These are phyloP conservation scores for Calidris pugnax DNA, from an alignment of 2,113 vertebrate species.

Conservation along the genomic window DNA sequence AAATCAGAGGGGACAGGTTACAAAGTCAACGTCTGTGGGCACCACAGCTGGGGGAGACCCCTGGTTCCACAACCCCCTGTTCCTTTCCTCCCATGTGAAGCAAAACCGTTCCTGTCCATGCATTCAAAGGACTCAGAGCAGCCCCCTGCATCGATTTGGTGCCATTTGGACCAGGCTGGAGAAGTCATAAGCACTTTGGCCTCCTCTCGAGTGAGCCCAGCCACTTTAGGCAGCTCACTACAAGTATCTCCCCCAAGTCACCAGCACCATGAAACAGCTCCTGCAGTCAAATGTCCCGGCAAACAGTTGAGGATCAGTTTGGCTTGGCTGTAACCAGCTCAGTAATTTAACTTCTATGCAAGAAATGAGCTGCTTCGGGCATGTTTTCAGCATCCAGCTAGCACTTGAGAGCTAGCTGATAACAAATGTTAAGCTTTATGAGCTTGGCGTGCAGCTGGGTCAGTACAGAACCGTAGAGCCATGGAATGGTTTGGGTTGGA, in stretches of 20 bases:
- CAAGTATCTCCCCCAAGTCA: not conserved
- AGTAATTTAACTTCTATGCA: not conserved
- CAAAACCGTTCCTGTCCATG: not conserved
- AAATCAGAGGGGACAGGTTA: not conserved
- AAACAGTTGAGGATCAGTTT: not conserved
- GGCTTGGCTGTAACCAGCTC: not conserved
- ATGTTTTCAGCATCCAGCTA: not conserved
- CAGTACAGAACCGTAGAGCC: accelerated
- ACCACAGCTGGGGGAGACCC: not conserved
- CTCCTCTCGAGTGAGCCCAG: not conserved
- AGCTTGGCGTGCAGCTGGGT: not conserved
- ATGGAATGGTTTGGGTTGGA: not conserved
- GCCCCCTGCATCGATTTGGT: not conserved
- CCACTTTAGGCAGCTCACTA: not conserved
- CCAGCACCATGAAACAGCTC: not conserved
- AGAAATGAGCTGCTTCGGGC: not conserved
- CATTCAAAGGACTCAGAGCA: not conserved
- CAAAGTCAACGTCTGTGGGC: not conserved
- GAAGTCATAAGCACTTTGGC: not conserved
- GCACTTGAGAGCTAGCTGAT: not conserved
- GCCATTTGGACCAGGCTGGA: not conserved
- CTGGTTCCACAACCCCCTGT: accelerated
- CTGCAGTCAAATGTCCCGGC: not conserved
- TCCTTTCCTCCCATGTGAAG: not conserved
- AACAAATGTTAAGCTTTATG: not conserved